Evolutionary conservation across 2,113 vertebrate genomes (phyloP).

Genomic region (Solea solea): DNA sequence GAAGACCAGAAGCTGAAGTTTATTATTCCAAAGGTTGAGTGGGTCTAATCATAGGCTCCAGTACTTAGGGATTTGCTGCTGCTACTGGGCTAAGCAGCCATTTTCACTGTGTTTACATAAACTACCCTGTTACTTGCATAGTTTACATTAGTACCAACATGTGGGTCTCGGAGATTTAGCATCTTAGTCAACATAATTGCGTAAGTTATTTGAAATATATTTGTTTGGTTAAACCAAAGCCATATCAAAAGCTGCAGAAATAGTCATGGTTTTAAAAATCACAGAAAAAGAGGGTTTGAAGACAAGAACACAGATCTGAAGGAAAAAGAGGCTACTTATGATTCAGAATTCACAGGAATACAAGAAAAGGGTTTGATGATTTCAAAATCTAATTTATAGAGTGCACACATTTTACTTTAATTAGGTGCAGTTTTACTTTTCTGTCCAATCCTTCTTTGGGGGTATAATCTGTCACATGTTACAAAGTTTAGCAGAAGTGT

Average conservation of each 20-base stretch:
- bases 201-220: slow-evolving; percentile 67
- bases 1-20: slow-evolving; percentile 65
- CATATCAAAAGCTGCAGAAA: slow-evolving; percentile 61
- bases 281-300: neutral
- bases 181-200: slow-evolving; percentile 64
- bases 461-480: slow-evolving; percentile 76
- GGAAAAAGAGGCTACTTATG: neutral
- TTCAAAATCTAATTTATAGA: neutral
- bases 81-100: slow-evolving; percentile 71
- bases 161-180: slow-evolving; percentile 73
- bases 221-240: slow-evolving; percentile 70
- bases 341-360: no score
- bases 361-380: no score
- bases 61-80: slow-evolving; percentile 63
- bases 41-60: slow-evolving; percentile 69
- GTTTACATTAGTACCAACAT: slow-evolving; percentile 77
- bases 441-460: slow-evolving; percentile 46
- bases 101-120: slow-evolving; percentile 75
- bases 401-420: slow-evolving; percentile 21
- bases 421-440: slow-evolving; percentile 30
- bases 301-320: slow-evolving; percentile 9
- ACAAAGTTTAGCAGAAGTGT: slow-evolving; percentile 79
- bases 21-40: slow-evolving; percentile 75
- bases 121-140: slow-evolving; percentile 71
- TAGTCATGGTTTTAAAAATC: slow-evolving; percentile 18